Evolutionary conservation across 2,797 vertebrate genomes (phyloP), one percentile per base, ranked within the genome.

Genomic region (Triplophysa bombifrons): DNA sequence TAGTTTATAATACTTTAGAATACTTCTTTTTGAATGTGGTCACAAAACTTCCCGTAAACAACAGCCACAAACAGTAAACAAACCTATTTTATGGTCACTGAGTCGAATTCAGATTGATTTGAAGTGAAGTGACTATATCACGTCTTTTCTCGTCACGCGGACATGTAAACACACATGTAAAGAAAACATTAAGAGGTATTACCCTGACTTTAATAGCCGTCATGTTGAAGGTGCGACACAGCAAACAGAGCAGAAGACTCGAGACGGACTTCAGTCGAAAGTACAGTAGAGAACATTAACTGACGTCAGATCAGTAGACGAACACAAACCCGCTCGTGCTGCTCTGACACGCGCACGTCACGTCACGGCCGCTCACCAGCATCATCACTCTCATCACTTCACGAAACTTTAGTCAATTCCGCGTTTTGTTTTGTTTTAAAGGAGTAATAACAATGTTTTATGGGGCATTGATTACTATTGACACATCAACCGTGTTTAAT

Each of bases 261-360:
- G 41, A 80, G 46, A 66, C 58, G 48, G 38, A 71, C 63, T 74
- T 22, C 75, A 77, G 86, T 82, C 82, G 78, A 82, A 82, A 83
- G 85, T 82, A 65, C 83, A 85, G 72, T 56, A 30, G 17, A 17
- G 19, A n/a, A 82, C 41, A 86, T 86, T 86, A 84, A 85, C 85
- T 3, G 60, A 63, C 65, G 22, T 51, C 5, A n/a, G 41, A 30
- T 30, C 25, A 69, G 48, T 16, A 13, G 55, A 69, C 9, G 27
- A 46, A 38, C 22, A 7, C 38, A 30, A 6, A 13, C 56, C 22
- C 58, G 25, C 56, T 17, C 44, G 46, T 64, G 17, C 10, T 6
- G 27, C 6, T 17, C 44, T 63, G 44, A 27, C 7, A 25, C 22
- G 65, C 51, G 53, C 74, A 68, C 30, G 17, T 19, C 22, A 69